Percentiles rank a stretch among this genome's conserved stretches.
Conservation (phyloP, 2,797 vertebrate genomes). For the Ammospiza maritima region DNA sequence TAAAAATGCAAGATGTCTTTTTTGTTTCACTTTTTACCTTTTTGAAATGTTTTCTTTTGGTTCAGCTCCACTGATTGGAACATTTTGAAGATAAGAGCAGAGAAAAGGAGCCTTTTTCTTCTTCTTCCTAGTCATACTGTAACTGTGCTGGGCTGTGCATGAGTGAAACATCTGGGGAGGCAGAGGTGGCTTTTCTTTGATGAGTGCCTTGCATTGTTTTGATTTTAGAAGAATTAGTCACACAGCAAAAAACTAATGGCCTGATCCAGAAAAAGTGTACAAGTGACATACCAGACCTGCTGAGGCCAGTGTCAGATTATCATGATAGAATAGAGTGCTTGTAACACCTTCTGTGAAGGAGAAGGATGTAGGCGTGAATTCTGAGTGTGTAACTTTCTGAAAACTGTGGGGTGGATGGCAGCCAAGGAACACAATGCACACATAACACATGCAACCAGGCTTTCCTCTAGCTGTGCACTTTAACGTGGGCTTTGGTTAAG, state of each 20-base stretch:
- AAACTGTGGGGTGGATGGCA: neutral
- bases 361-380: neutral
- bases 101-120: neutral
- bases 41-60: neutral
- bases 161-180: slow-evolving; percentile 17
- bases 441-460: neutral
- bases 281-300: neutral
- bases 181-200: neutral
- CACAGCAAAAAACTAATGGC: neutral
- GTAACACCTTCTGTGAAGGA: neutral
- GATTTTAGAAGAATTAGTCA: slow-evolving; percentile 1
- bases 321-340: neutral
- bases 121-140: neutral
- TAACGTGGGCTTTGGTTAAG: neutral
- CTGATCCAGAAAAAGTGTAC: neutral
- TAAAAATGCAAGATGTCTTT: neutral
- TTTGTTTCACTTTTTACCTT: neutral
- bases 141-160: neutral
- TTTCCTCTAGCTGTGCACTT: neutral
- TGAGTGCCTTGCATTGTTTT: neutral
- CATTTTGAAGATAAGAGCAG: slow-evolving; percentile 12
- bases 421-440: neutral
- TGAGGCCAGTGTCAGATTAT: neutral
- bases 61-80: neutral
- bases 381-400: neutral